Base-by-base conservation (phyloP, 2,113 vertebrate genomes). In the Puma concolor region DNA sequence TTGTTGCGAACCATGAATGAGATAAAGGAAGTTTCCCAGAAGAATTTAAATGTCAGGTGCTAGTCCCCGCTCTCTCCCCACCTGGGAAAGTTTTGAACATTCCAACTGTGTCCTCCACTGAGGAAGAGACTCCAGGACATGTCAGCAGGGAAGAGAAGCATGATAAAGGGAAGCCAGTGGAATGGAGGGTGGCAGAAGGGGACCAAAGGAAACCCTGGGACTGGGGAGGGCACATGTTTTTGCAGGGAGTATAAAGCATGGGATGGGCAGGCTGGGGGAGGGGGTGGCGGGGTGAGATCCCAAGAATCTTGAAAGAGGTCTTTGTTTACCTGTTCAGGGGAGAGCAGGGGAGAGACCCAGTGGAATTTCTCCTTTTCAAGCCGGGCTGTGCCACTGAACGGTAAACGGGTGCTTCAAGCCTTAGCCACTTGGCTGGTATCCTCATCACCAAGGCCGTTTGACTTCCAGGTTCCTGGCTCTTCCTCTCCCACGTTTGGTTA, bases 11-110 rank as follows among this genome's bases (percentile, higher is more conserved):
- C 80, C 81, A 79, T 69, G 9, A 86, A 79, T 74, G 9, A 86
- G 95, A 95, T 97, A 91, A 74, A 95, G 94, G 95, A 97, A 97
- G 94, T 93, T 85, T 91, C 95, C 81, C 36, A 3, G 38, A 60
- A 92, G 92, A 88, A 88, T 4, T 13, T 12, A 93, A 94, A 94
- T 72, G 76, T 54, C 16, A 31, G 5, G 23, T 31, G 17, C 82
- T 7, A 4, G 84, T 83, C n/a, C 88, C 76, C 48, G 36, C 0
- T 2, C 13, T 84, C 12, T 85, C 79, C 64, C 77, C 66, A 38
- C 64, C 36, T 90, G 81, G 94, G 95, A 84, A 94, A 92, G 52
- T 95, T 95, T 14, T 38, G 31, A 95, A 80, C 77, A 80, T 89
- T 29, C 72, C 92, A 36, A 23, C 41, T 94, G 77, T 31, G 72